Evolutionary conservation across 2,113 vertebrate species (phyloP).

Genomic region (Hyperoodon ampullatus): DNA sequence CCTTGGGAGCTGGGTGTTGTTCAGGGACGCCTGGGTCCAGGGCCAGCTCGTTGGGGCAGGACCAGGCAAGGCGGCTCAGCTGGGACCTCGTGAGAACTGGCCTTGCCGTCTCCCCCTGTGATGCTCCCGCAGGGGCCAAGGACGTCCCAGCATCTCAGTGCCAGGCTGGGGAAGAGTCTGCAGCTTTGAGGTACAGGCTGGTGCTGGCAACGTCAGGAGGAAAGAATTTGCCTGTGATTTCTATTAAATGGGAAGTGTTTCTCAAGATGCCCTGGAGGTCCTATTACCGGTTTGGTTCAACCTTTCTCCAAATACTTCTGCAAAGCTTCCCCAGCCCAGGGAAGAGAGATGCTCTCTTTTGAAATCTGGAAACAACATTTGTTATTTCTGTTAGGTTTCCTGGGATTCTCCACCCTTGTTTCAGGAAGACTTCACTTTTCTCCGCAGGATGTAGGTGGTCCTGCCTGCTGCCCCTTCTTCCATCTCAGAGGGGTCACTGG

Average conservation of each 20-base stretch:
- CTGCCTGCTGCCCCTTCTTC: background rate
- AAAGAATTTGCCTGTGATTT: background rate
- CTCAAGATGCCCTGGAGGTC: background rate
- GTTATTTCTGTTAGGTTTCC: background rate
- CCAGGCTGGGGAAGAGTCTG: background rate
- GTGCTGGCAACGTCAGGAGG: background rate
- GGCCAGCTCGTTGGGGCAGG: background rate
- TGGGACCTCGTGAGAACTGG: background rate
- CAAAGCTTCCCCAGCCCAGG: background rate
- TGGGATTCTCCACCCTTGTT: background rate
- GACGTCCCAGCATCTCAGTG: background rate
- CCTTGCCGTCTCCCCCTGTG: background rate
- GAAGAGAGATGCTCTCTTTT: slow-evolving; percentile 47
- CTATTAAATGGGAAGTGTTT: background rate
- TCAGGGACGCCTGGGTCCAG: background rate
- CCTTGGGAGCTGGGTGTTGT: background rate
- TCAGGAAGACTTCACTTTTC: slow-evolving; percentile 18
- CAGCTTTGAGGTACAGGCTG: background rate
- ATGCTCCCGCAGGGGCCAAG: background rate
- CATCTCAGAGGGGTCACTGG: background rate
- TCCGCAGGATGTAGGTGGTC: background rate
- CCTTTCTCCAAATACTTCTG: background rate
- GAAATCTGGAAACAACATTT: slow-evolving; percentile 22
- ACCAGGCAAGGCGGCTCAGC: background rate
- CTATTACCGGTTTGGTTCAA: background rate